Evolutionary conservation across 2,888 invertebrate genomes (phyloP), one percentile per base, ranked within the genome.

Genomic region (Euproctis similis): DNA sequence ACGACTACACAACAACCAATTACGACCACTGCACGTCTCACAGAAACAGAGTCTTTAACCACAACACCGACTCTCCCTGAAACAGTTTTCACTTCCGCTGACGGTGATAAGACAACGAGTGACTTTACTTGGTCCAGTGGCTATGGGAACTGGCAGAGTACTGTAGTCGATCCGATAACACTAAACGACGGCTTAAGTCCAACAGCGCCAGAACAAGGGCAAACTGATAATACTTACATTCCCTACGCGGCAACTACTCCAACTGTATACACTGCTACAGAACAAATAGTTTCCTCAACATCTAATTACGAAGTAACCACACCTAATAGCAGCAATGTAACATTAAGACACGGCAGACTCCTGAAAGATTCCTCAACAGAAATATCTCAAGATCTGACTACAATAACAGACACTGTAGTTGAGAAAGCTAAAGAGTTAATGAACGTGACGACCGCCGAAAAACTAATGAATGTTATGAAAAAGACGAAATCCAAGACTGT

Each of bases 381-480:
- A 74, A 76, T 60, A 67, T 71, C 81, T 69, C 85, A 90, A 88
- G 82, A 82, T 26, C 41, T 89, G 1, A 88, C 90, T 2, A 89
- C 89, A n/a, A 88, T 89, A 19, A 87, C 88, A 32, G 87, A 88
- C 28, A 88, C 89, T 1, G 87, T 91, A 24, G 88, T 88, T 21
- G 86, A 88, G 49, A 90, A 90, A 46, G 91, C 93, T 1, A 90
- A 92, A 50, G 88, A 92, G 68, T 89, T 94, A 49, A 90, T 94
- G 60, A 90, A 90, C 52, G 90, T 90, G 6, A 89, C 92, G 0
- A 92, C 92, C 36, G 88, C 90, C 0, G 86, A 89, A 36, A 91
- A 92, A 44, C 78, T 94, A 30, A 88, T 93, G 86, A 88, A 89
- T 36, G 92, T 93, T 19, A 94, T 94, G 93, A 90, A 91, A 55